A percentile compares a stretch with the other conserved stretches of the same genome.
These are phyloP conservation scores for Arrhamphus sclerolepis DNA, from an alignment of 2,797 vertebrate species.

Conservation along the genomic window DNA sequence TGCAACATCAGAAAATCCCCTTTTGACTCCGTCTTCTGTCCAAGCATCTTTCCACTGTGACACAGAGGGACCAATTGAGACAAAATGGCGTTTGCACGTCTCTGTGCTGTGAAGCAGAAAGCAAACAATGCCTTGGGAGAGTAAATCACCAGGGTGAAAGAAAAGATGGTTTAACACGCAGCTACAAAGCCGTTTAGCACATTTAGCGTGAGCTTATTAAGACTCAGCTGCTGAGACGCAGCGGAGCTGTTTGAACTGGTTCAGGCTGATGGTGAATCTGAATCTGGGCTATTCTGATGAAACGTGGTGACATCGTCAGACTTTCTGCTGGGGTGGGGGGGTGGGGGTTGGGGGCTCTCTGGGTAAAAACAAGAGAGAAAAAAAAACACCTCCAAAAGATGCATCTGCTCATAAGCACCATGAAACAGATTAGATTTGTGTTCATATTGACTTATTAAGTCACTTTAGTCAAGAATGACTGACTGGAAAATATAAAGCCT, in stretches of 20 bases:
- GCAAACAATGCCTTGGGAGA: constrained; percentile 76
- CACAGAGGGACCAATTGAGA: constrained; percentile 85
- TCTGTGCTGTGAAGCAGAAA: constrained; percentile 67
- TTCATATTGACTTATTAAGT: too few relatives aligned
- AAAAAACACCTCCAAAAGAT: constrained; percentile 38
- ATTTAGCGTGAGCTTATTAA: constrained; percentile 81
- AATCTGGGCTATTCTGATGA: constrained; percentile 82
- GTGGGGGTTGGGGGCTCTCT: constrained; percentile 45
- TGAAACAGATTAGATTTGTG: constrained; percentile 4
- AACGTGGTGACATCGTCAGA: constrained; percentile 75
- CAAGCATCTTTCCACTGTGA: constrained; percentile 81
- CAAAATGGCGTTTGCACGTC: constrained; percentile 79
- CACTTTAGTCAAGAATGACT: too few relatives aligned
- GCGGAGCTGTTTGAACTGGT: constrained; percentile 76
- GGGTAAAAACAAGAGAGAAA: constrained; percentile 19
- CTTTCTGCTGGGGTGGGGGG: constrained; percentile 48
- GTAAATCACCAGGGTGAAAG: constrained; percentile 80
- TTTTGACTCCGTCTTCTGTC: constrained; percentile 71
- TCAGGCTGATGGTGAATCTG: constrained; percentile 77
- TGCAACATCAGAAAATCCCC: constrained; percentile 72
- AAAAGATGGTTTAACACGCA: constrained; percentile 67
- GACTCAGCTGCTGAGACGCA: constrained; percentile 74
- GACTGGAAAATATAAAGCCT: too few relatives aligned
- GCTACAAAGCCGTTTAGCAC: constrained; percentile 77
- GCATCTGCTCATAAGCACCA: constrained; percentile 9